Percentiles rank a stretch among this genome's conserved stretches.
Evolutionary conservation across 2,113 vertebrate species (phyloP).

Genomic region (Chrysemys picta): DNA sequence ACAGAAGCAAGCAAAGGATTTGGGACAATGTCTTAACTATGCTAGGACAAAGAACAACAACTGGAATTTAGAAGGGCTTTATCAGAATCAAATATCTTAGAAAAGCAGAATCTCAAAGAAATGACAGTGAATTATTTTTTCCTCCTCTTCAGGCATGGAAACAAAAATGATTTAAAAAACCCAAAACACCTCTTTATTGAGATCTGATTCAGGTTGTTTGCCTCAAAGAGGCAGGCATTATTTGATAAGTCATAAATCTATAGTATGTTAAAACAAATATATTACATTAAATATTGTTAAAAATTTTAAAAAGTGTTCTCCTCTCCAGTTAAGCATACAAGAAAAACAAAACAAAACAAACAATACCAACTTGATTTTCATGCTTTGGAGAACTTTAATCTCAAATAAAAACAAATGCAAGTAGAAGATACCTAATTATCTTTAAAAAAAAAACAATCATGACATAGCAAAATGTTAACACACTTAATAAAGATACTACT

Average conservation of each 20-base stretch:
- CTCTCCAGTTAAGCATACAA: background rate
- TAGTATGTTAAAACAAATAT: background rate
- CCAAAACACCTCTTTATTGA: accelerated
- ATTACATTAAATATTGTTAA: background rate
- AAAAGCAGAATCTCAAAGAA: background rate
- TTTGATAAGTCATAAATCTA: background rate
- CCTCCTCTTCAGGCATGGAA: background rate
- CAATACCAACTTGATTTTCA: background rate
- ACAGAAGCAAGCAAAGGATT: background rate
- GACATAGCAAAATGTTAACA: background rate
- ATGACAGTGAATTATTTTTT: background rate
- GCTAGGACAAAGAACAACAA: background rate
- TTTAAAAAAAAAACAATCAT: background rate
- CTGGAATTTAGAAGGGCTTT: background rate
- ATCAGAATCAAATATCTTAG: background rate
- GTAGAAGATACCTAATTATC: background rate
- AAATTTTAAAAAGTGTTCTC: background rate
- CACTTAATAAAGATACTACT: background rate
- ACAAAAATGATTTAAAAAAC: background rate
- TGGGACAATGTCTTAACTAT: background rate
- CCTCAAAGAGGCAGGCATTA: background rate
- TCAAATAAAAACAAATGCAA: background rate
- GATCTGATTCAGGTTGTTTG: background rate
- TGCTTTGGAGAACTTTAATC: background rate
- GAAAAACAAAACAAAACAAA: background rate